Conservation (phyloP, 2,888 invertebrate species). For the Tethea ocularis region DNA sequence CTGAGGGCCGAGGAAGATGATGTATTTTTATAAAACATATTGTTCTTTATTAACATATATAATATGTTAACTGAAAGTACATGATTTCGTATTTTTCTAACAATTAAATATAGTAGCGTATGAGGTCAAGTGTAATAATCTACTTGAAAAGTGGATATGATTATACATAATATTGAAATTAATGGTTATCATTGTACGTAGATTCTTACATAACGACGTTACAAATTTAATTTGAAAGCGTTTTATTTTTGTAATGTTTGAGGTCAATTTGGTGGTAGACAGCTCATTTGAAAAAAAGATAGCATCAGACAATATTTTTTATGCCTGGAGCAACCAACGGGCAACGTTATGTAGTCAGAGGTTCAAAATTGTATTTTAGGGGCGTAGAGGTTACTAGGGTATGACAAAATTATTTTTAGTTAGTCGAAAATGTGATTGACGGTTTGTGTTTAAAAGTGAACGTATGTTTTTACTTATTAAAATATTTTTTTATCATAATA, state of each 20-base stretch:
- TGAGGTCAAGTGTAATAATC: constrained; percentile 67
- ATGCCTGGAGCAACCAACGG: constrained; percentile 17
- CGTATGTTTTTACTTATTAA: constrained; percentile 53
- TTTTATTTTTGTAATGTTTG: constrained; percentile 50
- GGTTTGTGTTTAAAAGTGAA: constrained; percentile 65
- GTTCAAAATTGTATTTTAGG: constrained; percentile 21
- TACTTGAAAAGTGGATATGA: constrained; percentile 70
- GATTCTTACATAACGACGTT: constrained; percentile 56
- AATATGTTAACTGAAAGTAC: constrained; percentile 83
- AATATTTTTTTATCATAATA: constrained; percentile 52
- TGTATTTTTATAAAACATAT: constrained; percentile 83
- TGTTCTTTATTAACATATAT: constrained; percentile 83
- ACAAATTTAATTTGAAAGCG: constrained; percentile 73
- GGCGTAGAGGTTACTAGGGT: constrained; percentile 18
- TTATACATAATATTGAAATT: constrained; percentile 59
- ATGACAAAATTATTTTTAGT: constrained; percentile 36
- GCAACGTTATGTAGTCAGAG: constrained; percentile 11
- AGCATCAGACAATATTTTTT: constrained; percentile 17
- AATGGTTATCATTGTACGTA: constrained; percentile 57
- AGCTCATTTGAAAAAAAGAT: constrained; percentile 17
- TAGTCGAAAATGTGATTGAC: constrained; percentile 67
- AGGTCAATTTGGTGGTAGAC: constrained; percentile 37
- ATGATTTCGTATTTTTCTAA: constrained; percentile 83
- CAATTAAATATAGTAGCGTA: constrained; percentile 71
- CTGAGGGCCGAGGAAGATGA: constrained; percentile 68